phyloP scores from a whole-genome alignment of 2,888 invertebrate genomes.

The Pristionchus japonicus region DNA sequence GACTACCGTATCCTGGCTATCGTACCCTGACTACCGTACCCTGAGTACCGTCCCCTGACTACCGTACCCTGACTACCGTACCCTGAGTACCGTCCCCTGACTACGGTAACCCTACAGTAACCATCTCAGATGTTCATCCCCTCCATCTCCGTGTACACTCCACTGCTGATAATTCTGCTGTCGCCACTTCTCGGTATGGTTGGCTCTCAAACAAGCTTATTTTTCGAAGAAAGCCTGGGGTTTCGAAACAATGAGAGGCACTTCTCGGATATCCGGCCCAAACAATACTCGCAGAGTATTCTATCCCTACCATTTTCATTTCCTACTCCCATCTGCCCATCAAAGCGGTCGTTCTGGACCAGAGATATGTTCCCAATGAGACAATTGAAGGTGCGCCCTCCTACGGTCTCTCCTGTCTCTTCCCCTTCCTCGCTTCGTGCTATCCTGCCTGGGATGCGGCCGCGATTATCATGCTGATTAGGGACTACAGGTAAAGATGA shows the following conservation, averaged over 20 bases:
- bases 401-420: not conserved
- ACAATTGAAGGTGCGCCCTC: not conserved
- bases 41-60: not conserved
- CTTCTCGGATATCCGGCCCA: too few relatives aligned
- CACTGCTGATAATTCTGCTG: not conserved
- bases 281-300: too few relatives aligned
- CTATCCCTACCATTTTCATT: too few relatives aligned
- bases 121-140: not conserved
- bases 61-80: too few relatives aligned
- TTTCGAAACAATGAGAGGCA: too few relatives aligned
- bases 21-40: not conserved
- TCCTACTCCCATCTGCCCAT: too few relatives aligned
- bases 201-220: too few relatives aligned
- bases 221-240: too few relatives aligned
- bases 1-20: not conserved
- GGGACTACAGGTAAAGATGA: conserved; percentile 1
- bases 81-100: not conserved
- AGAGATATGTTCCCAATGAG: too few relatives aligned
- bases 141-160: not conserved
- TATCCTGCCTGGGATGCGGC: not conserved
- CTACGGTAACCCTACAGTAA: not conserved
- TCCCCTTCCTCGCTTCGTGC: conserved; percentile 3
- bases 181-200: not conserved
- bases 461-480: not conserved
- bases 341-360: too few relatives aligned